Percentiles rank a stretch among this genome's conserved stretches.
Conservation (phyloP, 1,140 invertebrate species). For the Zaprionus taronus region DNA sequence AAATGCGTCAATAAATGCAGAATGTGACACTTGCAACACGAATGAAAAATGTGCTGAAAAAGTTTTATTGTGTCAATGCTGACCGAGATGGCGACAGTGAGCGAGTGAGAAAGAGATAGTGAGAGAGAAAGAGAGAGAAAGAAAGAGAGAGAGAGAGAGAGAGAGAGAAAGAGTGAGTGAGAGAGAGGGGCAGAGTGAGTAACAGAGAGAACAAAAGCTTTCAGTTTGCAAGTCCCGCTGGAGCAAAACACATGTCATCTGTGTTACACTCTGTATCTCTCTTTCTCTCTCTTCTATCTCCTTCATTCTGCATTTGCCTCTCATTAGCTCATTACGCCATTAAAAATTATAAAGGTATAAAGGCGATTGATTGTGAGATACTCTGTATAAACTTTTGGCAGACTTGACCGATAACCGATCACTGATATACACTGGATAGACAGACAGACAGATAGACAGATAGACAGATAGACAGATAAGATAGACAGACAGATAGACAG, state of each 20-base stretch:
- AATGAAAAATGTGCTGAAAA: slow-evolving; percentile 56
- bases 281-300: slow-evolving; percentile 6
- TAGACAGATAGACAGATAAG: too few species aligned
- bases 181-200: not conserved
- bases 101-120: not conserved
- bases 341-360: slow-evolving; percentile 54
- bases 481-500: too few species aligned
- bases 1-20: slow-evolving; percentile 79
- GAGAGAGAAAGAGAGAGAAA: not conserved
- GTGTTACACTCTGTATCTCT: slow-evolving; percentile 27
- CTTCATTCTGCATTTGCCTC: slow-evolving; percentile 43
- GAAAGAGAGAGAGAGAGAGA: not conserved
- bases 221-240: slow-evolving; percentile 53
- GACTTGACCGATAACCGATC: too few species aligned
- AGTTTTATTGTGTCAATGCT: slow-evolving; percentile 80
- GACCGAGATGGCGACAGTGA: not conserved
- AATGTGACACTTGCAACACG: slow-evolving; percentile 61
- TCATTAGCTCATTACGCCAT: slow-evolving; percentile 69
- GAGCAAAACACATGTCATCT: slow-evolving; percentile 62
- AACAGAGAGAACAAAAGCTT: too few species aligned
- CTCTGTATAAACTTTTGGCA: not conserved
- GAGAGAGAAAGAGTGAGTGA: not conserved
- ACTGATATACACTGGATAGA: too few species aligned
- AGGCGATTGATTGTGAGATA: not conserved
- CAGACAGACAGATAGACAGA: too few species aligned